Evolutionary conservation across 1,140 invertebrate species (phyloP).

Genomic region (Cataglyphis hispanica): DNA sequence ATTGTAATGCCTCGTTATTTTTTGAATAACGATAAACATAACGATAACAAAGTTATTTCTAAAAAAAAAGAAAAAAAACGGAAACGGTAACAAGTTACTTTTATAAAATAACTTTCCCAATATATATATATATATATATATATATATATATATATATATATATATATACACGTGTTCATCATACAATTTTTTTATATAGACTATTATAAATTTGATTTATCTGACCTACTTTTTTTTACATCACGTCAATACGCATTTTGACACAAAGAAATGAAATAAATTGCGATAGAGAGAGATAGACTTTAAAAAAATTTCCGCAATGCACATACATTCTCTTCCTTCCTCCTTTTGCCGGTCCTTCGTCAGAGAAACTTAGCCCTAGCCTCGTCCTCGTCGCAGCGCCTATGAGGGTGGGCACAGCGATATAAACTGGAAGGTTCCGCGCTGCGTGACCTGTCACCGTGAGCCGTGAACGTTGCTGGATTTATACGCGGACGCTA

Average conservation of each 20-base stretch:
- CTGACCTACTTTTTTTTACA: neutral
- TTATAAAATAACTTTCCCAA: too few relatives aligned
- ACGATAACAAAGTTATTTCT: too few relatives aligned
- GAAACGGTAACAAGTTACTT: too few relatives aligned
- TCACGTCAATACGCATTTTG: neutral
- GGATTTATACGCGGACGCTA: constrained; percentile 86
- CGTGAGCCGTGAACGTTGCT: constrained; percentile 84
- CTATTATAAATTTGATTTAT: constrained; percentile 18
- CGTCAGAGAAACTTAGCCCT: constrained; percentile 11
- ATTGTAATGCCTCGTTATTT: too few relatives aligned
- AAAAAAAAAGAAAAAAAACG: too few relatives aligned
- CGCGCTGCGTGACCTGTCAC: constrained; percentile 86
- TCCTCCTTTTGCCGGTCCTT: neutral
- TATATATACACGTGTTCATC: neutral
- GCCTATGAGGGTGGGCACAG: constrained; percentile 69
- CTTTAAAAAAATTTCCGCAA: neutral
- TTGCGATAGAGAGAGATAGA: neutral
- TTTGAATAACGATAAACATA: too few relatives aligned
- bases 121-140: too few relatives aligned
- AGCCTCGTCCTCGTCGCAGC: constrained; percentile 1
- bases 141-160: too few relatives aligned
- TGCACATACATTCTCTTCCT: neutral
- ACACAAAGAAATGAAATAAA: neutral
- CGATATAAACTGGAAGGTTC: constrained; percentile 76
- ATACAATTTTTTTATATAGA: constrained; percentile 45